Evolutionary conservation across 2,797 vertebrate genomes (phyloP).

Genomic region (Tangara arthus): DNA sequence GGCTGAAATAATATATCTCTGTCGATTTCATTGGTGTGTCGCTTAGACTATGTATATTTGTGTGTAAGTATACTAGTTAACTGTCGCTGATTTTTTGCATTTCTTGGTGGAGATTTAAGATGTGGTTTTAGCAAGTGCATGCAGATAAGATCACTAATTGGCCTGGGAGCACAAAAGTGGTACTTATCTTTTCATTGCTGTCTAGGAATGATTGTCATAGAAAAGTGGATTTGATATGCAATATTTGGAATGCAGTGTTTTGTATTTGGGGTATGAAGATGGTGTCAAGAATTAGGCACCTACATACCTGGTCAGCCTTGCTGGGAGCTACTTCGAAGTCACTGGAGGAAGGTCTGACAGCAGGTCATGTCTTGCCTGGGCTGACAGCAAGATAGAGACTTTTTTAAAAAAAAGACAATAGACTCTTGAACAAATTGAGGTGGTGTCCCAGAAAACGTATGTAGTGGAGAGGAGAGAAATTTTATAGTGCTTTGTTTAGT

Average conservation of each 20-base stretch:
- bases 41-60: neutral
- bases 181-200: fast-evolving
- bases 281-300: neutral
- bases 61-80: fast-evolving
- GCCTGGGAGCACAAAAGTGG: fast-evolving
- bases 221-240: no score
- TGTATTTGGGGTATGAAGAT: fast-evolving
- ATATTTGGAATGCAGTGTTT: fast-evolving
- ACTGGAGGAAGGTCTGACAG: neutral
- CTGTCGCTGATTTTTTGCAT: fast-evolving
- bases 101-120: neutral
- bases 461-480: neutral
- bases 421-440: neutral
- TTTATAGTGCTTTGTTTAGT: neutral
- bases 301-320: no score
- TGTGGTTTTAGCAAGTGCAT: fast-evolving
- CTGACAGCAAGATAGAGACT: neutral
- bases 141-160: neutral
- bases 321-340: neutral
- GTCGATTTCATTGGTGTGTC: fast-evolving
- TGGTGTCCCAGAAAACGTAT: fast-evolving
- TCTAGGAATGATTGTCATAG: neutral
- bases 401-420: neutral
- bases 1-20: neutral
- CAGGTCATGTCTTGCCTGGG: neutral